Evolutionary conservation across 2,888 invertebrate species (phyloP).

Genomic region (Latrodectus elegans): DNA sequence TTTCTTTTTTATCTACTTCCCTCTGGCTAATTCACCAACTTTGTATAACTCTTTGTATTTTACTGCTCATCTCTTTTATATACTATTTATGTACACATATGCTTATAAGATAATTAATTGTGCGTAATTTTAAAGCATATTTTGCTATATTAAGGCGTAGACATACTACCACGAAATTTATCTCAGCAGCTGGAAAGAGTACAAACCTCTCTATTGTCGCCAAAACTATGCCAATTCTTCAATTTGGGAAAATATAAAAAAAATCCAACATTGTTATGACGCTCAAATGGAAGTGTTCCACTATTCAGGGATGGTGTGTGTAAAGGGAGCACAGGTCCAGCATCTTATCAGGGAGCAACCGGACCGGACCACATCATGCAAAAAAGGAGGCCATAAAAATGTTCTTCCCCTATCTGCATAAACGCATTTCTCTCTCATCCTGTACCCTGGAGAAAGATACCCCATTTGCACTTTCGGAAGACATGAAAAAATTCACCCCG

Average conservation of each 20-base stretch:
- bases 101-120: too few relatives aligned
- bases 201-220: background rate
- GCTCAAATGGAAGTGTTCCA: background rate
- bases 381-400: background rate
- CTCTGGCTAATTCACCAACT: too few relatives aligned
- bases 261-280: background rate
- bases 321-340: background rate
- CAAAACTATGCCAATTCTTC: background rate
- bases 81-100: too few relatives aligned
- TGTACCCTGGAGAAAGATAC: background rate
- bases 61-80: too few relatives aligned
- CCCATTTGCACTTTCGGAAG: background rate
- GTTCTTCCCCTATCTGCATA: conserved; percentile 42
- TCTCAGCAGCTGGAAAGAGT: too few relatives aligned
- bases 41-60: too few relatives aligned
- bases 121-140: too few relatives aligned
- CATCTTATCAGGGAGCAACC: background rate
- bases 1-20: too few relatives aligned
- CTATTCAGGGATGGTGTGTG: background rate
- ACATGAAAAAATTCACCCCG: background rate
- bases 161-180: too few relatives aligned
- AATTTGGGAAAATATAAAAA: background rate
- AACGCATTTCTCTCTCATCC: background rate
- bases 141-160: too few relatives aligned
- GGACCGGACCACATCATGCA: background rate